phyloP scores from a whole-genome alignment of 1,140 invertebrate genomes.

The Cydia pomonella region DNA sequence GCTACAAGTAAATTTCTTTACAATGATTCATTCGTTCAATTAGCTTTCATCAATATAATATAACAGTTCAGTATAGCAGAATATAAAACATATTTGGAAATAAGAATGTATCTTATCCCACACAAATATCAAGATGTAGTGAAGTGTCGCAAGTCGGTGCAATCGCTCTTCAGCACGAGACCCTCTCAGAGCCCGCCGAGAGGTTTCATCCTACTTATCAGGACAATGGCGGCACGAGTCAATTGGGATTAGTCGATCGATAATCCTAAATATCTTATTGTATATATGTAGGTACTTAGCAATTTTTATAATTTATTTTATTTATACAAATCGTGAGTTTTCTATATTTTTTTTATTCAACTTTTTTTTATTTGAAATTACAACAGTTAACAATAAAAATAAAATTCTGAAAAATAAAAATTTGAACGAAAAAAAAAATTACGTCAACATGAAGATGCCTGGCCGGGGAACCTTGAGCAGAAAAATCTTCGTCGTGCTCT shows the following conservation, averaged over 20 bases:
- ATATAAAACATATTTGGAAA: background rate
- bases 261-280: background rate
- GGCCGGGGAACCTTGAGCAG: no score
- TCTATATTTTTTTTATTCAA: no score
- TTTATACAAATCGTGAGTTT: no score
- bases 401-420: no score
- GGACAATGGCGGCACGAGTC: constrained; percentile 10
- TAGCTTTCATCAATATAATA: background rate
- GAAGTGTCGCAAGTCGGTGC: constrained; percentile 3
- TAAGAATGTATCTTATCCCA: background rate
- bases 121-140: constrained; percentile 7
- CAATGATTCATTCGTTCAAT: background rate
- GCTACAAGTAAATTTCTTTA: background rate
- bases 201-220: constrained; percentile 14
- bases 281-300: no score
- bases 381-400: no score
- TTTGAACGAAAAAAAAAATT: no score
- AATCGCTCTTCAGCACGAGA: constrained; percentile 19
- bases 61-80: background rate
- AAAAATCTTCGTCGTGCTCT: no score
- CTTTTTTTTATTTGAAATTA: no score
- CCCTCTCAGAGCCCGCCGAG: constrained; percentile 6
- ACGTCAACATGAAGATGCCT: no score
- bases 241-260: constrained; percentile 18
- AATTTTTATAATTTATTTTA: no score